Evolutionary conservation across 1,140 invertebrate species (phyloP).

Genomic region (Zaprionus lachaisei): DNA sequence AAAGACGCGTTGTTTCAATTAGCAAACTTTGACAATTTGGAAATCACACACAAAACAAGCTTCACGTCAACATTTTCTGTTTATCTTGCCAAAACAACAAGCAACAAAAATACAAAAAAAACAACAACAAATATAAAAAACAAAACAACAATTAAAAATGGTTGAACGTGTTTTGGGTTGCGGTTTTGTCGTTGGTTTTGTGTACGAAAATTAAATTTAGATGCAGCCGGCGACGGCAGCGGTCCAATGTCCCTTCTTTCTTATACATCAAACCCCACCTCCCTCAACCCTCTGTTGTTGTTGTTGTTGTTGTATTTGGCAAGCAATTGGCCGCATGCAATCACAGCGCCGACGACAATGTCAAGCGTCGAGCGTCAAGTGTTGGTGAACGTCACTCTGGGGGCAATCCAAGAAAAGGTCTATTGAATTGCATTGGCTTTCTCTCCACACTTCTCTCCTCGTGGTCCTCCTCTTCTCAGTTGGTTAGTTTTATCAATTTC

Average conservation of each 20-base stretch:
- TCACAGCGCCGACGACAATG: conserved; percentile 38
- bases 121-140: conserved; percentile 19
- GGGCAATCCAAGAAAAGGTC: conserved; percentile 39
- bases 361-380: conserved; percentile 51
- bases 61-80: conserved; percentile 47
- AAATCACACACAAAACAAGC: conserved; percentile 48
- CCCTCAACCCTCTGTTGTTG: conserved; percentile 15
- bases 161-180: conserved; percentile 52
- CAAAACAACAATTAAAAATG: conserved; percentile 29
- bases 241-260: conserved; percentile 23
- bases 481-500: conserved; percentile 31
- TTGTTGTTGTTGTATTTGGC: conserved; percentile 51
- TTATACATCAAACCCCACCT: not conserved
- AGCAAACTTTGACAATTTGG: conserved; percentile 69
- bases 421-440: conserved; percentile 67
- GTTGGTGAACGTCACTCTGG: conserved; percentile 2
- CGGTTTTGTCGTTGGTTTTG: conserved; percentile 28
- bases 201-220: conserved; percentile 69
- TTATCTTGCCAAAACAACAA: conserved; percentile 48
- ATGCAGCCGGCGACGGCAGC: conserved; percentile 54
- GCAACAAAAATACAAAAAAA: conserved; percentile 30
- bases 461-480: conserved; percentile 18
- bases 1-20: conserved; percentile 59
- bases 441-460: not conserved
- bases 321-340: conserved; percentile 20